Percentiles rank a stretch among this genome's conserved stretches.
phyloP scores from a whole-genome alignment of 2,888 invertebrate species.

The Habroteleia sp. region DNA sequence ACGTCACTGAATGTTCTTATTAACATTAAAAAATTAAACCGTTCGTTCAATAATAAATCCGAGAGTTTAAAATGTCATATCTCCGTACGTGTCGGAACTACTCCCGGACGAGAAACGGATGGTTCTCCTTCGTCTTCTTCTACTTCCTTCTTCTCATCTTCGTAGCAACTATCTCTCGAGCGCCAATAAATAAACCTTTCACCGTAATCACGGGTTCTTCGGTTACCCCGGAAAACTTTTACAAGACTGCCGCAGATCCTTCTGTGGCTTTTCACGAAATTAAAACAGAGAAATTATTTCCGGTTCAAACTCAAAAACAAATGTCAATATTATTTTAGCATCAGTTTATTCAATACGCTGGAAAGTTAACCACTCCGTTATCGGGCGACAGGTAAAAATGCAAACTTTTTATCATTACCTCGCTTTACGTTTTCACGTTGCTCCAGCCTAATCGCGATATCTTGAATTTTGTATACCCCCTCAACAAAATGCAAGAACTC shows the following conservation, averaged over 20 bases:
- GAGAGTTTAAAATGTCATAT: conserved; percentile 43
- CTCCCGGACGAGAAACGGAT: conserved; percentile 35
- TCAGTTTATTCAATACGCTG: no score
- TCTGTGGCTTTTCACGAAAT: conserved; percentile 47
- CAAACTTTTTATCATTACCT: no score
- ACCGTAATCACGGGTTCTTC: conserved; percentile 64
- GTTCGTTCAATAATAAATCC: conserved; percentile 27
- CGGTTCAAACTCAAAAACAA: no score
- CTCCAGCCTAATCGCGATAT: no score
- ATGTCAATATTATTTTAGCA: no score
- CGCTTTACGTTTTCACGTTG: no score
- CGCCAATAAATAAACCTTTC: conserved; percentile 65
- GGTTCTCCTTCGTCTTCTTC: conserved; percentile 51
- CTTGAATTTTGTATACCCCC: no score
- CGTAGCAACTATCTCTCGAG: conserved; percentile 49
- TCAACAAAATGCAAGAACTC: no score
- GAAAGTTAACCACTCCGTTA: no score
- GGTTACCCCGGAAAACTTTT: conserved; percentile 63
- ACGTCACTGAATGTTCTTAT: background rate
- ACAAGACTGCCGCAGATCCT: conserved; percentile 35
- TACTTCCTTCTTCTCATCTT: conserved; percentile 55
- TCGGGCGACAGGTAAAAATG: no score
- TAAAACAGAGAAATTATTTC: conserved; percentile 48
- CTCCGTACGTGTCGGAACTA: conserved; percentile 16
- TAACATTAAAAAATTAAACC: background rate